Base-by-base conservation (phyloP, 2,113 vertebrate genomes). In the Alosa alosa region DNA sequence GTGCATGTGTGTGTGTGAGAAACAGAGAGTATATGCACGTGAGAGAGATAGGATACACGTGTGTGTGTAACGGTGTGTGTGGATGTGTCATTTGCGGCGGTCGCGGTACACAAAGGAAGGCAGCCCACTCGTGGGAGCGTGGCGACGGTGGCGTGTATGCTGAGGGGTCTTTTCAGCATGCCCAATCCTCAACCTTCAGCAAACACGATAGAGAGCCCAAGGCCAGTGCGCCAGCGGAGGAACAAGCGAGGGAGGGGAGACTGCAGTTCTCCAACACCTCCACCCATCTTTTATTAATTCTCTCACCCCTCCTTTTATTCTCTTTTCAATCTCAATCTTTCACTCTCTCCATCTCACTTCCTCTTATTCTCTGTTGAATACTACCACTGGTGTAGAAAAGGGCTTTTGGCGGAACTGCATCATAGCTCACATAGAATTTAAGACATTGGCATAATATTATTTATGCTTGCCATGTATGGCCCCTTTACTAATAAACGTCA, bases 151-250 rank as follows among this genome's bases (percentile, higher is more conserved):
- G 47, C 68, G 44, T 89, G 88, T 89, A 89, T 89, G 87, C 86
- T 81, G 81, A 87, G 88, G 83, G 87, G 85, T 92, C 93, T 94
- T 93, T 94, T 94, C 94, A 95, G 82, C 85, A 82, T 91, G 90
- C 92, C 87, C 88, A 92, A 94, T 91, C 91, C 87, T 90, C 92
- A 93, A 92, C 93, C 92, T 94, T 94, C 92, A 91, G 90, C 91
- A 84, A 92, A 93, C 91, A 92, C 84, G 92, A 94, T 91, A 94
- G 92, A 86, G 93, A 92, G 89, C 90, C 92, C 94, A 94, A 94
- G 94, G 94, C 93, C 91, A 93, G 81, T 78, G 55, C 72, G 72
- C 81, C 45, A 55, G 83, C 85, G 87, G 86, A 91, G 86, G 85
- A 88, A 91, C 60, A 88, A 89, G 44, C 17, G 47, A 78, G 72